Evolutionary conservation across 2,888 invertebrate species (phyloP).

Genomic region (Lomographa bimaculata): DNA sequence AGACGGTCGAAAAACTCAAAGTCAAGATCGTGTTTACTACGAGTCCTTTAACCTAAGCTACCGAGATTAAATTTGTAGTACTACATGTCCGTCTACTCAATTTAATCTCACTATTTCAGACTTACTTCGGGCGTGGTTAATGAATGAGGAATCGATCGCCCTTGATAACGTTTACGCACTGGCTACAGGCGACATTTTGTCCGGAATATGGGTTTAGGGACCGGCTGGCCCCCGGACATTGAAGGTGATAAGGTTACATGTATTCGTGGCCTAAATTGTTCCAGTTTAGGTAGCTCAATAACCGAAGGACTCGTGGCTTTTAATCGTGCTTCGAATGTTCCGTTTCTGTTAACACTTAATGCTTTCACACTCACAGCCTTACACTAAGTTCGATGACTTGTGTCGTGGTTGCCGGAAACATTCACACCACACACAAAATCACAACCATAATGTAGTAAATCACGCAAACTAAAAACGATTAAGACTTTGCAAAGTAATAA

Average conservation of each 20-base stretch:
- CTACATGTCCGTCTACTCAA: no score
- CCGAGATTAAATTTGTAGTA: no score
- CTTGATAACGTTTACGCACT: not conserved
- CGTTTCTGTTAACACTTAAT: no score
- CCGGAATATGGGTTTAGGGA: not conserved
- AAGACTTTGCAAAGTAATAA: no score
- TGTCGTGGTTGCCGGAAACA: no score
- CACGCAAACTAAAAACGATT: no score
- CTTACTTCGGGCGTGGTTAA: not conserved
- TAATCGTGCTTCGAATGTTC: not conserved
- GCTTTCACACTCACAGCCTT: no score
- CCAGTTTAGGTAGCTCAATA: not conserved
- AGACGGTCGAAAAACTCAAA: not conserved
- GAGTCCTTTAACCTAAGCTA: not conserved
- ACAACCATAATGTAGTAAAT: no score
- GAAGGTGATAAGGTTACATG: not conserved
- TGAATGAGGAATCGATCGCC: slow-evolving; percentile 2
- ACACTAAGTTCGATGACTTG: no score
- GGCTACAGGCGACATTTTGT: slow-evolving; percentile 3
- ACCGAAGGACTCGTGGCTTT: no score
- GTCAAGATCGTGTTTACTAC: slow-evolving; percentile 8
- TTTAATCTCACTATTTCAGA: no score
- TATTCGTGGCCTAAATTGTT: not conserved
- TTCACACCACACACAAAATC: no score
- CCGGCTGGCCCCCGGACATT: not conserved